Evolutionary conservation across 2,797 vertebrate species (phyloP).

Genomic region (Echeneis naucrates): DNA sequence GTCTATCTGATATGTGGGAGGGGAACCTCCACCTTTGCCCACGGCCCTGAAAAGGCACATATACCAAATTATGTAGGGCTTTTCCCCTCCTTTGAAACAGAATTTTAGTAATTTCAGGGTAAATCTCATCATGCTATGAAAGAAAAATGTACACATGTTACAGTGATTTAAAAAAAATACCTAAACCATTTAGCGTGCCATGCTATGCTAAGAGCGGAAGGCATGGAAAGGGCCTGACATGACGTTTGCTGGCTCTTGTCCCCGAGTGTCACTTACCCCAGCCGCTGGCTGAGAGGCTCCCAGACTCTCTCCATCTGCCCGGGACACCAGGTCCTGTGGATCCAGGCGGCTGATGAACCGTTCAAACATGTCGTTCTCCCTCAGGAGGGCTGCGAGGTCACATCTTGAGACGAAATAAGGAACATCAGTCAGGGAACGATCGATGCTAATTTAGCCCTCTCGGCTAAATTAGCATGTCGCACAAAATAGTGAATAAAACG

Average conservation of each 20-base stretch:
- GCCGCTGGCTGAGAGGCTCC: conserved; percentile 26
- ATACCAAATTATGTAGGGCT: background rate
- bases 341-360: conserved; percentile 55
- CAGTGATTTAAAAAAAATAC: background rate
- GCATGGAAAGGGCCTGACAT: background rate
- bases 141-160: background rate
- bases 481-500: background rate
- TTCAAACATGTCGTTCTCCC: conserved; percentile 70
- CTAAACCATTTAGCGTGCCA: background rate
- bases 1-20: conserved; percentile 17
- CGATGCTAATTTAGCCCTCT: background rate
- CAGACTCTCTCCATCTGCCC: background rate
- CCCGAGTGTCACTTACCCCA: conserved; percentile 43
- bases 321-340: conserved; percentile 24
- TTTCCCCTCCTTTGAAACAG: background rate
- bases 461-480: conserved; percentile 14
- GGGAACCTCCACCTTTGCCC: conserved; percentile 26
- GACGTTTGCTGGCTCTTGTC: background rate
- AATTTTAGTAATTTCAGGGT: background rate
- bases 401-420: conserved; percentile 30
- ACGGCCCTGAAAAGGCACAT: conserved; percentile 38
- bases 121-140: background rate
- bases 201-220: background rate
- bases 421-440: background rate
- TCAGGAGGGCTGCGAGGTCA: conserved; percentile 50